Evolutionary conservation across 1,140 invertebrate species (phyloP).

Genomic region (Drosophila malerkotliana): DNA sequence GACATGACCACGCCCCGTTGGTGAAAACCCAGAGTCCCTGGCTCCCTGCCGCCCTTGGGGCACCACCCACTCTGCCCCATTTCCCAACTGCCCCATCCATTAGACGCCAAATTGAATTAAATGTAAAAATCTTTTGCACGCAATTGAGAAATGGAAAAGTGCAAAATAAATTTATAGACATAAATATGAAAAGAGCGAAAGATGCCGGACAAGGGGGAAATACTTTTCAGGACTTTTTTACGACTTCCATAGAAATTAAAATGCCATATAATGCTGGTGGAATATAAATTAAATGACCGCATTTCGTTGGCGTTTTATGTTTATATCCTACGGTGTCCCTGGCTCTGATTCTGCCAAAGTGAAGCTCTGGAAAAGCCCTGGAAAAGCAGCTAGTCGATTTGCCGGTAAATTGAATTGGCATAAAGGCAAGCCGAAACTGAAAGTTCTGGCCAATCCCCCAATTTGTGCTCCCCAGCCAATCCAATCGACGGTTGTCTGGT

Average conservation of each 20-base stretch:
- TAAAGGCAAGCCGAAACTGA: conserved; percentile 47
- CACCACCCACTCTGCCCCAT: background rate
- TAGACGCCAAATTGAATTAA: conserved; percentile 61
- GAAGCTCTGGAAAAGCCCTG: background rate
- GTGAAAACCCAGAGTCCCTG: conserved; percentile 5
- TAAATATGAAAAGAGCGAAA: conserved; percentile 45
- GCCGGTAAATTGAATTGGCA: conserved; percentile 61
- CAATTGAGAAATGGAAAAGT: conserved; percentile 54
- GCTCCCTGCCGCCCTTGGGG: background rate
- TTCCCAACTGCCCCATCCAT: conserved; percentile 20
- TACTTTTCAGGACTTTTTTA: conserved; percentile 43
- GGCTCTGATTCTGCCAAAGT: background rate
- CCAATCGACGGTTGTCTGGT: conserved; percentile 21
- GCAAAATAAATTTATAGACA: conserved; percentile 59
- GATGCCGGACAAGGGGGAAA: background rate
- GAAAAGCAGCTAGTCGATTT: conserved; percentile 23
- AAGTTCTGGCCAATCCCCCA: conserved; percentile 21
- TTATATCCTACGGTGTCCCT: conserved; percentile 36
- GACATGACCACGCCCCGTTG: conserved; percentile 46
- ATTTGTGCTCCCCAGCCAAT: conserved; percentile 18
- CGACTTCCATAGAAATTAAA: conserved; percentile 62
- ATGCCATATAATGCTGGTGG: conserved; percentile 53
- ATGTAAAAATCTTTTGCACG: conserved; percentile 81
- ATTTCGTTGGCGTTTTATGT: conserved; percentile 47
- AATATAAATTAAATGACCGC: conserved; percentile 58